A percentile compares a stretch with the other conserved stretches of the same genome.
Evolutionary conservation across 1,140 invertebrate species (phyloP).

Genomic region (Lethrus apterus): DNA sequence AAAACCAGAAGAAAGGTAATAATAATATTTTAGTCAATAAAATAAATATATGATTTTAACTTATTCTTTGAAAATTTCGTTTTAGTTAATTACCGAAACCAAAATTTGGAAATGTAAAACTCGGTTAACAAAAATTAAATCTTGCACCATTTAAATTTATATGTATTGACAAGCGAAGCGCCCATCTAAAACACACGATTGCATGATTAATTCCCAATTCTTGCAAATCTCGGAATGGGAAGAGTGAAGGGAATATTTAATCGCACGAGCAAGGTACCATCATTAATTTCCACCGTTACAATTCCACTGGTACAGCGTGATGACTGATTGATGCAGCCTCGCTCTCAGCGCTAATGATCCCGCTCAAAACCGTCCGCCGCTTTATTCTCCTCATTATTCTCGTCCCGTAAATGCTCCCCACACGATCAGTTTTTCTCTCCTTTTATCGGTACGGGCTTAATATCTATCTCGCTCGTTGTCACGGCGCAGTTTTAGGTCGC

Average conservation of each 20-base stretch:
- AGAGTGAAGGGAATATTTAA: conserved; percentile 1
- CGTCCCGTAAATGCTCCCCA: conserved; percentile 15
- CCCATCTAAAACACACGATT: conserved; percentile 9
- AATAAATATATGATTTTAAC: no score
- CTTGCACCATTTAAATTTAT: no score
- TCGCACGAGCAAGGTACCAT: conserved; percentile 14
- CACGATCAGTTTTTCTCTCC: conserved; percentile 6
- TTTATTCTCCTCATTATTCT: conserved; percentile 18
- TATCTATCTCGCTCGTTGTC: not conserved
- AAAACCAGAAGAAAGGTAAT: no score
- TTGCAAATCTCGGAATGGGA: conserved; percentile 2
- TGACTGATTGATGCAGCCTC: conserved; percentile 20
- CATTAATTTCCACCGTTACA: conserved; percentile 17
- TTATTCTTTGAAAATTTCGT: no score
- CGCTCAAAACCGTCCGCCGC: conserved; percentile 17
- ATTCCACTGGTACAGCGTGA: conserved; percentile 15
- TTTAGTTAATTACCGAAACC: no score
- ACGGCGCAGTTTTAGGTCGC: conserved; percentile 7
- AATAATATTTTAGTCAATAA: no score
- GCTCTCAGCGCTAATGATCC: conserved; percentile 19
- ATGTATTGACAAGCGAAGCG: no score
- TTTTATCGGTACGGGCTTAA: not conserved
- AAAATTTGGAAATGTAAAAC: no score
- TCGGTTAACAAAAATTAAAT: no score
- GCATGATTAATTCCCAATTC: conserved; percentile 13